These are phyloP conservation scores for Heliconius charithonia DNA, from an alignment of 2,888 invertebrate species.

Conservation along the genomic window DNA sequence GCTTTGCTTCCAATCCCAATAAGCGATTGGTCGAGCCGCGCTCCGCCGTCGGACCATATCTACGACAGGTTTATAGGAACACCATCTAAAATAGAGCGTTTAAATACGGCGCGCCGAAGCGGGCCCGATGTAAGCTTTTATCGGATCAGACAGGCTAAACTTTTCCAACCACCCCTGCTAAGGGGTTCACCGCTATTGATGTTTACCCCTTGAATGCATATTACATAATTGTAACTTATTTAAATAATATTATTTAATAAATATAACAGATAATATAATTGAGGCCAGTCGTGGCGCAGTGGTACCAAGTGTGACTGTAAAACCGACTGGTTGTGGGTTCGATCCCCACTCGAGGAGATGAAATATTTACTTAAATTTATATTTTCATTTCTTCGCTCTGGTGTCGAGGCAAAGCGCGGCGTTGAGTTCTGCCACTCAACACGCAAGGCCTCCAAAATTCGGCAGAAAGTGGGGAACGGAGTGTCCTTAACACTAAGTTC, in stretches of 20 bases:
- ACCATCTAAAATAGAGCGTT: constrained; percentile 64
- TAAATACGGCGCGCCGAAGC: constrained; percentile 59
- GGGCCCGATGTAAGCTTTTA: constrained; percentile 59
- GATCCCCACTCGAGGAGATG: too few relatives aligned
- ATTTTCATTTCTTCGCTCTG: too few relatives aligned
- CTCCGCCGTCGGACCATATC: constrained; percentile 43
- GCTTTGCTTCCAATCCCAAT: constrained; percentile 67
- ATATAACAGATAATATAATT: too few relatives aligned
- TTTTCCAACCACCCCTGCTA: constrained; percentile 38
- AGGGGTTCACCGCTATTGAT: constrained; percentile 24
- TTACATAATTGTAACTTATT: constrained; percentile 14
- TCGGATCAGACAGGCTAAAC: constrained; percentile 65
- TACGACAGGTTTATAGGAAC: constrained; percentile 52
- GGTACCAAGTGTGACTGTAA: too few relatives aligned
- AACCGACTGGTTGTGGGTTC: too few relatives aligned
- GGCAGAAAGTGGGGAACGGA: too few relatives aligned
- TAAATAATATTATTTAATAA: constrained; percentile 2
- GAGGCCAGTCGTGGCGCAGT: too few relatives aligned
- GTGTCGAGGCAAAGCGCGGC: too few relatives aligned
- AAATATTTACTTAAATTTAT: too few relatives aligned
- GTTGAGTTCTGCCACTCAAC: too few relatives aligned
- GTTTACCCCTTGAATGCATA: constrained; percentile 3
- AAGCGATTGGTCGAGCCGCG: constrained; percentile 62
- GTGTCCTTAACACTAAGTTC: too few relatives aligned
- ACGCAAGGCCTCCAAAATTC: too few relatives aligned